Evolutionary conservation across 2,888 invertebrate genomes (phyloP).

Genomic region (Petrolisthes manimaculis): DNA sequence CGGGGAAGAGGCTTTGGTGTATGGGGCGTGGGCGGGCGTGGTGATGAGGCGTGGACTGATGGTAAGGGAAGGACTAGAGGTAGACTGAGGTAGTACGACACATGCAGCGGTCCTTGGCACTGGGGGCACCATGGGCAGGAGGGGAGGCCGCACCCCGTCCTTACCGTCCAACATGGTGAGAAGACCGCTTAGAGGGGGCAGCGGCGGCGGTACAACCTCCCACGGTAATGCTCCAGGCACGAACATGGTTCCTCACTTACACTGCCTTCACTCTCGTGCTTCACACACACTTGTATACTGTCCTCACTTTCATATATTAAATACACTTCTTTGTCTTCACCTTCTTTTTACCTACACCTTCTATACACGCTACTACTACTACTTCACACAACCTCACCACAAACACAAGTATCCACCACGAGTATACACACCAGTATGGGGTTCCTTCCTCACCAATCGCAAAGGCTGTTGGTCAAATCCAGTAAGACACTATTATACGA

Average conservation of each 20-base stretch:
- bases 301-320: not conserved
- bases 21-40: slow-evolving; percentile 9
- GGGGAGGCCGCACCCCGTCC: slow-evolving; percentile 35
- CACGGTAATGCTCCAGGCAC: slow-evolving; percentile 43
- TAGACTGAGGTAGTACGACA: slow-evolving; percentile 48
- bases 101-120: slow-evolving; percentile 54
- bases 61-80: slow-evolving; percentile 21
- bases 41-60: slow-evolving; percentile 27
- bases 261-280: not conserved
- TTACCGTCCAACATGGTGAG: slow-evolving; percentile 47
- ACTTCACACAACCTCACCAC: too few species aligned
- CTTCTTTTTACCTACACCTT: not conserved
- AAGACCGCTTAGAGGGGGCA: slow-evolving; percentile 42
- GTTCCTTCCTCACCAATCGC: too few species aligned
- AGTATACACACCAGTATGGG: too few species aligned
- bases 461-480: too few species aligned
- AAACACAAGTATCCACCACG: too few species aligned
- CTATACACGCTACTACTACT: too few species aligned
- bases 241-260: slow-evolving; percentile 23
- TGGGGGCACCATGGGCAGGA: slow-evolving; percentile 31
- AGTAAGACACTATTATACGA: too few species aligned
- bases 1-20: slow-evolving; percentile 38
- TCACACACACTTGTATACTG: not conserved
- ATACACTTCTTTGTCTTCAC: not conserved
- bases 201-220: slow-evolving; percentile 39